These are phyloP conservation scores for Calosoma granatense DNA, from an alignment of 1,140 invertebrate species.

Conservation along the genomic window DNA sequence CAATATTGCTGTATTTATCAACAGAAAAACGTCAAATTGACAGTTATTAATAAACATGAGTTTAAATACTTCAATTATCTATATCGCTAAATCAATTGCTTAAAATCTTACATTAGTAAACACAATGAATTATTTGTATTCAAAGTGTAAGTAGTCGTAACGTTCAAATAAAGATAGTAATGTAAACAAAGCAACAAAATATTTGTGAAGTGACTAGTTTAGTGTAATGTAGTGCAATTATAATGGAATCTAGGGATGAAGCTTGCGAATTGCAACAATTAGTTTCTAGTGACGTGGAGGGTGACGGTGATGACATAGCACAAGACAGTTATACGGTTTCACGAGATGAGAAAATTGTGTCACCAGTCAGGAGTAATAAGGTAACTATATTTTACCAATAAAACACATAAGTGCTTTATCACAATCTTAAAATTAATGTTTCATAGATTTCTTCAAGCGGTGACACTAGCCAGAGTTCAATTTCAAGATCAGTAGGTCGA, in stretches of 20 bases:
- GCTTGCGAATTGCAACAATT: constrained; percentile 33
- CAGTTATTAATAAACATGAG: not conserved
- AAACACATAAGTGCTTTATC: no score
- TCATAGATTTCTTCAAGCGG: constrained; percentile 32
- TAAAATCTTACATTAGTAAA: no score
- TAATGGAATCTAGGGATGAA: constrained; percentile 33
- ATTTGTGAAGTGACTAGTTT: no score
- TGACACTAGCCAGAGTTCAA: constrained; percentile 32
- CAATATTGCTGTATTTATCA: not conserved
- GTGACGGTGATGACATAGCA: constrained; percentile 31
- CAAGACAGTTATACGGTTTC: constrained; percentile 28
- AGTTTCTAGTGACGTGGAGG: constrained; percentile 34
- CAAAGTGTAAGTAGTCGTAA: no score
- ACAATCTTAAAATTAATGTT: no score
- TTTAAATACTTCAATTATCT: no score
- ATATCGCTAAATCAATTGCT: no score
- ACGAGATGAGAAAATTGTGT: constrained; percentile 29
- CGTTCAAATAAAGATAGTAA: no score
- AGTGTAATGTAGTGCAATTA: constrained; percentile 12
- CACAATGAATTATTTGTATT: no score
- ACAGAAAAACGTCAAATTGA: not conserved
- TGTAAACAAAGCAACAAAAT: no score
- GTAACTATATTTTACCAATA: constrained; percentile 22
- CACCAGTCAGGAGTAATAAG: constrained; percentile 31
- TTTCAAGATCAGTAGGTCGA: constrained; percentile 20